Evolutionary conservation across 2,113 vertebrate genomes (phyloP).

Genomic region (Ochotona princeps): DNA sequence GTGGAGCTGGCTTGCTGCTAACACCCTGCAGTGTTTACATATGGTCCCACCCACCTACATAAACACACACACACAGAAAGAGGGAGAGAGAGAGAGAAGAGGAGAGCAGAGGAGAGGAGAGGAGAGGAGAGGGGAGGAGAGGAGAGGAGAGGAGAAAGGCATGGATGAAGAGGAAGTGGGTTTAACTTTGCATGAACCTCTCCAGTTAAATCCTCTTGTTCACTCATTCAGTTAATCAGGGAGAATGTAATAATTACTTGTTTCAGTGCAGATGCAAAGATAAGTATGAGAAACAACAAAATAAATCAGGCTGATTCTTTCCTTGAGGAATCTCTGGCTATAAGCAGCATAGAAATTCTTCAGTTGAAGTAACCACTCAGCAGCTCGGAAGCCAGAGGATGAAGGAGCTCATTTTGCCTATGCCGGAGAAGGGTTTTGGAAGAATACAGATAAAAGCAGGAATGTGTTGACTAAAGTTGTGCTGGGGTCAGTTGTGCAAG

Average conservation of each 20-base stretch:
- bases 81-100: not conserved
- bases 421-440: not conserved
- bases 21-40: not conserved
- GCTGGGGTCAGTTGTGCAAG: not conserved
- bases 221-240: not conserved
- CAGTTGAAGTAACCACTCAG: not conserved
- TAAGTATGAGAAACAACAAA: not conserved
- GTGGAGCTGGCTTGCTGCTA: not conserved
- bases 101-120: not conserved
- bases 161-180: not conserved
- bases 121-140: not conserved
- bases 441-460: not conserved
- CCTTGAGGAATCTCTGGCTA: not conserved
- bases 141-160: not conserved
- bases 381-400: not conserved
- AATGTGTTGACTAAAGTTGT: not conserved
- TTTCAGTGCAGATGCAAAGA: not conserved
- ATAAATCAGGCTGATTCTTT: conserved; percentile 47
- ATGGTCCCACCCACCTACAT: not conserved
- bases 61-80: not conserved
- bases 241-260: conserved; percentile 47
- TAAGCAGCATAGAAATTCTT: not conserved
- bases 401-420: not conserved
- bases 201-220: conserved; percentile 4
- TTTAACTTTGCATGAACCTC: conserved; percentile 35